phyloP scores from a whole-genome alignment of 2,797 vertebrate species.

The Xenops minutus region DNA sequence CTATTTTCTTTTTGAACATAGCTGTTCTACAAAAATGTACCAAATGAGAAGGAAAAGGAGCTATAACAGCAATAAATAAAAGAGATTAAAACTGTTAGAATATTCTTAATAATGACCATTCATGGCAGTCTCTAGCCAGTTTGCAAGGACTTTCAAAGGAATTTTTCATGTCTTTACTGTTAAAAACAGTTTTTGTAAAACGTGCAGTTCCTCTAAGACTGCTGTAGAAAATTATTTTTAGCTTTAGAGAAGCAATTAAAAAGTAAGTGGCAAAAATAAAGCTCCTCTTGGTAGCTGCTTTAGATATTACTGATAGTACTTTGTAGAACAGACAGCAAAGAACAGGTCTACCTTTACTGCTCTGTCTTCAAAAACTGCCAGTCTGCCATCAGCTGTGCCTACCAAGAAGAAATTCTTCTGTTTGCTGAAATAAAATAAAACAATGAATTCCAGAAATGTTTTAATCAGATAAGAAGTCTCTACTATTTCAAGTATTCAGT shows the following conservation, averaged over 20 bases:
- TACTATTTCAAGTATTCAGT: background rate
- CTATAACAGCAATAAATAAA: background rate
- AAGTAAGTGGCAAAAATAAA: background rate
- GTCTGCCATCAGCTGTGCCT: slow-evolving; percentile 88
- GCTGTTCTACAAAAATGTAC: background rate
- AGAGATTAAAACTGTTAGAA: background rate
- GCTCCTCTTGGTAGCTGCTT: background rate
- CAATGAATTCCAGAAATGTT: background rate
- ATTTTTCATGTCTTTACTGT: background rate
- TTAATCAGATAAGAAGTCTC: background rate
- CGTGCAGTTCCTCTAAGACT: background rate
- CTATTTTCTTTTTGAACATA: background rate
- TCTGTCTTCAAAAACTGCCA: slow-evolving; percentile 90
- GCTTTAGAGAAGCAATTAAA: background rate
- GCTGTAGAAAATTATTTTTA: background rate
- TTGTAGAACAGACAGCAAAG: background rate
- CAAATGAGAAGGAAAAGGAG: background rate
- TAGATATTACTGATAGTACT: background rate
- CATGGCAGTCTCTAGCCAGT: background rate
- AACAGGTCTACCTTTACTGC: slow-evolving; percentile 83
- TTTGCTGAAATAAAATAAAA: slow-evolving; percentile 74
- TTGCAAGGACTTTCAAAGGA: background rate
- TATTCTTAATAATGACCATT: background rate
- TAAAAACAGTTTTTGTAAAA: background rate
- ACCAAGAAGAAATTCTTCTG: slow-evolving; percentile 88